Conservation (phyloP, 2,888 invertebrate species). For the Eledona agricola region DNA sequence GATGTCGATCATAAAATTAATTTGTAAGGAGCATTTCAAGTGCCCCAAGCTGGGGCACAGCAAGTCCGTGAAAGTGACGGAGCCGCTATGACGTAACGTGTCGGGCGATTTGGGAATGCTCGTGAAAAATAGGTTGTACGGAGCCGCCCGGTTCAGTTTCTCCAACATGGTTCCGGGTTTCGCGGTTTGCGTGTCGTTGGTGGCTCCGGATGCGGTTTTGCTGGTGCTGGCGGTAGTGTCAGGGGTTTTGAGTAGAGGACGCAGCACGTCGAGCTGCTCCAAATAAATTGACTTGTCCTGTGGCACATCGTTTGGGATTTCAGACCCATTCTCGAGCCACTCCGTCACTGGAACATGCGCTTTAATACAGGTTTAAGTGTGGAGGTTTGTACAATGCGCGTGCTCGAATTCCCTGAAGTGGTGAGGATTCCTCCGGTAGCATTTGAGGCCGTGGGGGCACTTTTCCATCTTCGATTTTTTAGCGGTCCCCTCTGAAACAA, state of each 20-base stretch:
- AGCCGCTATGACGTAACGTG: constrained; percentile 72
- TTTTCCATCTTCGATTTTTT: constrained; percentile 61
- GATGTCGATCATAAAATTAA: constrained; percentile 93
- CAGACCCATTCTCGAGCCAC: constrained; percentile 66
- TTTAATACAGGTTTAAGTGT: constrained; percentile 1
- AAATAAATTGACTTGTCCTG: constrained; percentile 66
- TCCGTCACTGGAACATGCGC: constrained; percentile 68
- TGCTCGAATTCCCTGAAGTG: constrained; percentile 86
- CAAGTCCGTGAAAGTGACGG: constrained; percentile 79
- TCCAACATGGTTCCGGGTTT: constrained; percentile 70
- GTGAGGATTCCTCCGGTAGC: constrained; percentile 84
- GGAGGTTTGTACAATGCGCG: constrained; percentile 72
- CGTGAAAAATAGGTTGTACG: constrained; percentile 80
- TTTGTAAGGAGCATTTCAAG: constrained; percentile 79
- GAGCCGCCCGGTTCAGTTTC: constrained; percentile 73
- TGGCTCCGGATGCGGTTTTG: background rate
- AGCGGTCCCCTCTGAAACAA: constrained; percentile 14
- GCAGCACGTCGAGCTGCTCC: constrained; percentile 70
- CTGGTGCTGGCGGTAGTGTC: constrained; percentile 6
- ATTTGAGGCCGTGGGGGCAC: constrained; percentile 80
- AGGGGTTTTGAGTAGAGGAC: constrained; percentile 39
- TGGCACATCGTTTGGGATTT: constrained; percentile 67
- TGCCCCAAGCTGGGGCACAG: constrained; percentile 80
- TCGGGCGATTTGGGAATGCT: constrained; percentile 71
- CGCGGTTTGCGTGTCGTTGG: constrained; percentile 51